Conservation (phyloP, 2,888 invertebrate genomes). For the Drosophila niveifrons region DNA sequence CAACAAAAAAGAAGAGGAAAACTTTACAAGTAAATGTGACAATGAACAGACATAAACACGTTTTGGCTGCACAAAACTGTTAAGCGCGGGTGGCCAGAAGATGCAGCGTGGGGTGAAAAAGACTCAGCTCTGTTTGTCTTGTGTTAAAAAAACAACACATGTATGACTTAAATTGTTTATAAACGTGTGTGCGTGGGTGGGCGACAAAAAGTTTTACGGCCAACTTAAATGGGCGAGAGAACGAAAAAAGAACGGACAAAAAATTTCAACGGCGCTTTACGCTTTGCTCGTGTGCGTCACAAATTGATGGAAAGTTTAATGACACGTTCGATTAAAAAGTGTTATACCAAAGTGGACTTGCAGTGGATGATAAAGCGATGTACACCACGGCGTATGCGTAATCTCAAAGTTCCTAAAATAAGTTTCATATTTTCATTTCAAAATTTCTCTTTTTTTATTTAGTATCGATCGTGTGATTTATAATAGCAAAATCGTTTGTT, state of each 20-base stretch:
- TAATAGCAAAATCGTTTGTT: too few relatives aligned
- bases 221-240: constrained; percentile 35
- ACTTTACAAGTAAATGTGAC: constrained; percentile 77
- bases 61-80: constrained; percentile 68
- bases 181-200: constrained; percentile 39
- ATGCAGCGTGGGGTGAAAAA: not conserved
- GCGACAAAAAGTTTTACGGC: constrained; percentile 56
- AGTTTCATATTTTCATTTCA: not conserved
- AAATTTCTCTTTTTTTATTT: too few relatives aligned
- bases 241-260: constrained; percentile 4
- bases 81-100: constrained; percentile 35
- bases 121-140: constrained; percentile 56
- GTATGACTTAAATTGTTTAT: constrained; percentile 74
- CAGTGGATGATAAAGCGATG: too few relatives aligned
- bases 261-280: constrained; percentile 52
- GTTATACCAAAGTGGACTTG: constrained; percentile 27
- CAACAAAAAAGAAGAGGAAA: constrained; percentile 36
- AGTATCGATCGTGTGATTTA: too few relatives aligned
- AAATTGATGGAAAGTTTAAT: constrained; percentile 72
- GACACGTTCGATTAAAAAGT: constrained; percentile 67
- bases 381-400: constrained; percentile 39
- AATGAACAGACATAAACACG: constrained; percentile 80
- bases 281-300: constrained; percentile 52
- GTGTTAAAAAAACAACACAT: constrained; percentile 69
- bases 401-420: not conserved